phyloP scores from a whole-genome alignment of 1,140 invertebrate species.

The Megalopta genalis region DNA sequence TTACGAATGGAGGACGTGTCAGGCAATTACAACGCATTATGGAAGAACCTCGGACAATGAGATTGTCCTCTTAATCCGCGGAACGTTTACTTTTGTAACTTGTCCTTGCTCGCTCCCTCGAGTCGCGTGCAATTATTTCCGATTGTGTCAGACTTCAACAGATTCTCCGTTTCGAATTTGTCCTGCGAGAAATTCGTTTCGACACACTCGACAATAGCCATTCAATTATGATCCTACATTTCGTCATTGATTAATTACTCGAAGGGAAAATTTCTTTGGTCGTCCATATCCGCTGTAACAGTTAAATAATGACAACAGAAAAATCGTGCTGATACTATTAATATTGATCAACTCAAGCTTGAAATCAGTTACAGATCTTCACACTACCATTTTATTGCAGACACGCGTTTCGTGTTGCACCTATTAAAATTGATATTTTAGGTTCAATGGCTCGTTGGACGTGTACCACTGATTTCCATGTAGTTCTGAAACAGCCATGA shows the following conservation, averaged over 20 bases:
- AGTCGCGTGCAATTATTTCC: background rate
- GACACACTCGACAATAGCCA: too few species aligned
- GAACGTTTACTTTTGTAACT: background rate
- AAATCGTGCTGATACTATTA: too few species aligned
- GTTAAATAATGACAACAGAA: too few species aligned
- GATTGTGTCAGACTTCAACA: background rate
- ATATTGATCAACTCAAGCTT: too few species aligned
- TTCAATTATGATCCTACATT: too few species aligned
- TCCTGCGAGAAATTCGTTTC: too few species aligned
- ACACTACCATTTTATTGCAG: background rate
- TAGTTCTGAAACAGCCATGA: background rate
- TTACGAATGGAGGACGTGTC: background rate
- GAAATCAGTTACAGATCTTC: background rate
- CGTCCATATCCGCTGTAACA: too few species aligned
- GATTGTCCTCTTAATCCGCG: background rate
- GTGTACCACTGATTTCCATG: background rate
- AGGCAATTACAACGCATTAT: conserved; percentile 9
- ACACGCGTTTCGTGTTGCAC: background rate
- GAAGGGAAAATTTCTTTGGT: too few species aligned
- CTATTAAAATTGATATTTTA: background rate
- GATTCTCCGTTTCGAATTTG: too few species aligned
- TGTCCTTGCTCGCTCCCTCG: background rate
- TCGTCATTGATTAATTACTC: too few species aligned
- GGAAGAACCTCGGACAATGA: background rate
- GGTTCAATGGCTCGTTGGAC: background rate